A percentile compares a stretch with the other conserved stretches of the same genome.
Conservation (phyloP, 1,140 invertebrate genomes). For the Diuraphis noxia region DNA sequence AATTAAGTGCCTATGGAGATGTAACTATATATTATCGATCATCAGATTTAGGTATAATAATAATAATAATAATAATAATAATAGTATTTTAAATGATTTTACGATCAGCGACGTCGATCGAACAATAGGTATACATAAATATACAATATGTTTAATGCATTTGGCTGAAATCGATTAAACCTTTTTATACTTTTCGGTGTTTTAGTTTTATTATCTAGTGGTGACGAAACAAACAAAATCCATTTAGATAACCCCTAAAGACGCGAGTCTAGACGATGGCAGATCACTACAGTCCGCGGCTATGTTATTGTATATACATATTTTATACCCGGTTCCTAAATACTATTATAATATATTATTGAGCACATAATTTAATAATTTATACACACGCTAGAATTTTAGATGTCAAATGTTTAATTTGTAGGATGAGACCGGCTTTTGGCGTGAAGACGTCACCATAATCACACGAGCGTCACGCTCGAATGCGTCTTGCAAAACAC, state of each 20-base stretch:
- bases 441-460: no score
- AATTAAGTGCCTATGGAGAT: not conserved
- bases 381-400: not conserved
- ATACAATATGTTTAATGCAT: not conserved
- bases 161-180: not conserved
- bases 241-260: not conserved
- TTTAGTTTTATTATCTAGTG: not conserved
- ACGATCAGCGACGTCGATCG: not conserved
- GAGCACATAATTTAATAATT: not conserved
- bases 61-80: no score
- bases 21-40: not conserved
- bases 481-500: no score
- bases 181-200: not conserved
- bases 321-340: not conserved
- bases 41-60: not conserved
- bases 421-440: no score
- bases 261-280: constrained; percentile 28
- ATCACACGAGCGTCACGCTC: no score
- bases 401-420: no score
- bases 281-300: not conserved
- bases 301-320: not conserved
- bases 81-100: not conserved
- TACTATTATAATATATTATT: not conserved
- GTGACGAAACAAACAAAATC: not conserved
- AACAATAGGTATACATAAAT: no score